Evolutionary conservation across 92 coral and sea anemone species (phyloP), one percentile per base, ranked within the genome.

Genomic region (Montipora capitata): DNA sequence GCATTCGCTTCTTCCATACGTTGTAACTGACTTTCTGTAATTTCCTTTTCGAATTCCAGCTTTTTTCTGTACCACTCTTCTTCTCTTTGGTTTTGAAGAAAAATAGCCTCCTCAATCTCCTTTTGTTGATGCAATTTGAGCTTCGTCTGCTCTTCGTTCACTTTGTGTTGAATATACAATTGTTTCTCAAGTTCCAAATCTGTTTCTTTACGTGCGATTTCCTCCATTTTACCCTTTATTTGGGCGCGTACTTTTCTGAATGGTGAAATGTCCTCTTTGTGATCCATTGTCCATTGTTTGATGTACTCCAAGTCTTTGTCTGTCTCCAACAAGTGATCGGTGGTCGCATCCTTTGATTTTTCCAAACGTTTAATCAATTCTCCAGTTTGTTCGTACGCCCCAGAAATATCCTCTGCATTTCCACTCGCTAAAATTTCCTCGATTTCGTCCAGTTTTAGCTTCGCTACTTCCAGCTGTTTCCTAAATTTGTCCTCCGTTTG

Each of bases 11-110:
- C 35, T 13, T 39, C 77, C 41, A 15, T 52, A 44, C 11, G 44
- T 35, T 69, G 65, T 76, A 20, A 9, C 54, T 54, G 18, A 42
- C 13, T 61, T 61, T 66, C 73, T 39, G 39, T 2, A 45, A 73
- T 54, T 18, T 52, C 15, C 9, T 68, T 79, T 13, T 72, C 80
- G 5, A 71, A 38, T 35, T 87, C 80, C 1, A 79, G 61, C 35
- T 87, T 87, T 42, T n/a, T 70, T 15, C 42, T 3, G 18, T 77
- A 77, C 81, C 81, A 81, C 13, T 82, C 88, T 52, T 81, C 88
- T 11, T 82, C 88, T 6, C 62, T 10, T 72, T 77, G 56, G 11
- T 68, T 76, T 61, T 66, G 77, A 38, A 10, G 78, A 15, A 59
- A 35, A 72, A 57, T 54, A 18, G 35, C 63, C 17, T 40, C 79